Evolutionary conservation across 2,888 invertebrate genomes (phyloP).

Genomic region (Agrotis exclamationis): DNA sequence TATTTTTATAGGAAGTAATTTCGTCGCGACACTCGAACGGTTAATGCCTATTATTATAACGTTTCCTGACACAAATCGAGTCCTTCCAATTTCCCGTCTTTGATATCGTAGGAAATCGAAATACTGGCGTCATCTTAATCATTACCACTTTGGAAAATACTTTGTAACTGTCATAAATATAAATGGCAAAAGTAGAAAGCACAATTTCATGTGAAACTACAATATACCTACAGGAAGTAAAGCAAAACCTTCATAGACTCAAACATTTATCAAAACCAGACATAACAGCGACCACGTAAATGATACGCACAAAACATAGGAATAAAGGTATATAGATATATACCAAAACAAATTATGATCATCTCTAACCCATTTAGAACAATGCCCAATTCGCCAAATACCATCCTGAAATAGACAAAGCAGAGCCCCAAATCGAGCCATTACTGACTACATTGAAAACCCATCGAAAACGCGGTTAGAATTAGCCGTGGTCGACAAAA

Average conservation of each 20-base stretch:
- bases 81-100: slow-evolving; percentile 69
- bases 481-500: slow-evolving; percentile 52
- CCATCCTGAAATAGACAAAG: slow-evolving; percentile 53
- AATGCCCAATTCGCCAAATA: slow-evolving; percentile 32
- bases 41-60: slow-evolving; percentile 67
- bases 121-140: slow-evolving; percentile 55
- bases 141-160: neutral
- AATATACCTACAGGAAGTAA: too few relatives aligned
- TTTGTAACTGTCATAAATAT: neutral
- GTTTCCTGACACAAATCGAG: slow-evolving; percentile 65
- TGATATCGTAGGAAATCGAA: slow-evolving; percentile 68
- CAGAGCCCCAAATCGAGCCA: slow-evolving; percentile 48
- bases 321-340: slow-evolving; percentile 16
- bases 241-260: too few relatives aligned
- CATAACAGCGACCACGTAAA: neutral
- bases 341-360: slow-evolving; percentile 41
- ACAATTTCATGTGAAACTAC: too few relatives aligned
- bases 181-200: neutral
- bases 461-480: slow-evolving; percentile 59
- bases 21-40: slow-evolving; percentile 39
- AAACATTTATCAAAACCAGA: slow-evolving; percentile 22
- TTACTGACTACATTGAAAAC: slow-evolving; percentile 52
- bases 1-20: slow-evolving; percentile 33
- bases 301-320: neutral
- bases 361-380: slow-evolving; percentile 36